phyloP scores from a whole-genome alignment of 1,140 invertebrate genomes.

The Calephelis nemesis region DNA sequence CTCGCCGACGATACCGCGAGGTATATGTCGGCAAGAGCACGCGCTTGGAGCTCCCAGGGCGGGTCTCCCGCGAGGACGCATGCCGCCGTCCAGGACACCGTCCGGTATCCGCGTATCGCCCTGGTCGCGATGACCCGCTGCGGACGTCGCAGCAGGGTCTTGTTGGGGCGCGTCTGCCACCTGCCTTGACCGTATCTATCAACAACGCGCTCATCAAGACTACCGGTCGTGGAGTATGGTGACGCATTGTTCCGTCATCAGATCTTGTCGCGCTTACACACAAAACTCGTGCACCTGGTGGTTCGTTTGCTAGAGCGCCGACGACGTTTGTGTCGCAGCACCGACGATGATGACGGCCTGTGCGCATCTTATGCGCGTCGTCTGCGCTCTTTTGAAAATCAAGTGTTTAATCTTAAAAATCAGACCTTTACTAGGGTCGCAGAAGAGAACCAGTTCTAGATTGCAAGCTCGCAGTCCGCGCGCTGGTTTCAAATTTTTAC shows the following conservation, averaged over 20 bases:
- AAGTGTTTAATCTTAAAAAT: slow-evolving; percentile 3
- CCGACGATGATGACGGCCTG: neutral
- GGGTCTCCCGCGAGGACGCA: no score
- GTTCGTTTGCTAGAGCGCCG: slow-evolving; percentile 5
- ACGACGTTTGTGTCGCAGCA: slow-evolving; percentile 4
- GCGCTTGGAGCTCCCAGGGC: no score
- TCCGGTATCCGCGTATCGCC: no score
- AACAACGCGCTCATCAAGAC: slow-evolving; percentile 10
- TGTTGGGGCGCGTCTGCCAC: neutral
- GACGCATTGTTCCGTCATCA: slow-evolving; percentile 11
- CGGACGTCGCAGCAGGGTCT: no score
- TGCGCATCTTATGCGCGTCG: slow-evolving; percentile 7
- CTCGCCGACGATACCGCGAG: no score
- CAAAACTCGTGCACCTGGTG: slow-evolving; percentile 2
- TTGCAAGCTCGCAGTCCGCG: no score
- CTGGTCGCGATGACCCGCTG: no score
- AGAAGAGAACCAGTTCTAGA: neutral
- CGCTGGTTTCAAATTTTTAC: no score
- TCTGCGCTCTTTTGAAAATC: slow-evolving; percentile 6
- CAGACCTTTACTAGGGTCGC: slow-evolving; percentile 8
- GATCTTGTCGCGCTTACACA: slow-evolving; percentile 3
- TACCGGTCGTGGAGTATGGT: slow-evolving; percentile 6
- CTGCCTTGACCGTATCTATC: slow-evolving; percentile 2
- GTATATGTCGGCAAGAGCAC: no score
- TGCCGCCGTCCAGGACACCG: no score